Conservation (phyloP, 2,113 vertebrate genomes). For the Chionodraco myersi region DNA sequence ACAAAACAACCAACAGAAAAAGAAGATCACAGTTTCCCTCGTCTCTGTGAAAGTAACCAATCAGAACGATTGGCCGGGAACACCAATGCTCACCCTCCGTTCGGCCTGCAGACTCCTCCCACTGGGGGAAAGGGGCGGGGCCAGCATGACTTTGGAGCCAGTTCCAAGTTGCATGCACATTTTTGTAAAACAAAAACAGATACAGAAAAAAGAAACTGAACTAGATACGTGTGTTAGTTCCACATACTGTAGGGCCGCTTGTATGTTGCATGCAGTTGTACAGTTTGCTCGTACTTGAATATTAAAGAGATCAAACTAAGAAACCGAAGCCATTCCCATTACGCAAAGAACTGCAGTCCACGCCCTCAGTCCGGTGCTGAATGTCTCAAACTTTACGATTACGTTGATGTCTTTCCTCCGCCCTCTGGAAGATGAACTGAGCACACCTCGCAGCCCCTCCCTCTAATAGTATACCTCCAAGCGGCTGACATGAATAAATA, state of each 20-base stretch:
- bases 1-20: constrained; percentile 40
- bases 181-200: constrained; percentile 88
- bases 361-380: constrained; percentile 89
- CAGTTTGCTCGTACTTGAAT: constrained; percentile 99
- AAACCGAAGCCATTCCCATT: constrained; percentile 98
- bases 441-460: constrained; percentile 85
- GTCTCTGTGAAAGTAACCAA: constrained; percentile 84
- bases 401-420: constrained; percentile 85
- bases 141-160: constrained; percentile 93
- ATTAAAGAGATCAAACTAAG: constrained; percentile 93
- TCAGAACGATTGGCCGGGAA: constrained; percentile 81
- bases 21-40: constrained; percentile 76
- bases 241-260: constrained; percentile 94
- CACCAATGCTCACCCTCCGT: constrained; percentile 84
- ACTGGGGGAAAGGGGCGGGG: constrained; percentile 59
- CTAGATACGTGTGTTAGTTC: constrained; percentile 94
- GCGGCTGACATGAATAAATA: constrained; percentile 90
- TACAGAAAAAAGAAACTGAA: constrained; percentile 86
- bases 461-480: constrained; percentile 88
- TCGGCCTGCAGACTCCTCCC: constrained; percentile 86
- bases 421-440: constrained; percentile 89
- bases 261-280: constrained; percentile 99
- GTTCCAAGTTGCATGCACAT: constrained; percentile 97
- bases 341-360: constrained; percentile 87
- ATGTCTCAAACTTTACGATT: constrained; percentile 86